Evolutionary conservation across 2,888 invertebrate species (phyloP), one percentile per base, ranked within the genome.

Genomic region (Drosophila neotestacea): DNA sequence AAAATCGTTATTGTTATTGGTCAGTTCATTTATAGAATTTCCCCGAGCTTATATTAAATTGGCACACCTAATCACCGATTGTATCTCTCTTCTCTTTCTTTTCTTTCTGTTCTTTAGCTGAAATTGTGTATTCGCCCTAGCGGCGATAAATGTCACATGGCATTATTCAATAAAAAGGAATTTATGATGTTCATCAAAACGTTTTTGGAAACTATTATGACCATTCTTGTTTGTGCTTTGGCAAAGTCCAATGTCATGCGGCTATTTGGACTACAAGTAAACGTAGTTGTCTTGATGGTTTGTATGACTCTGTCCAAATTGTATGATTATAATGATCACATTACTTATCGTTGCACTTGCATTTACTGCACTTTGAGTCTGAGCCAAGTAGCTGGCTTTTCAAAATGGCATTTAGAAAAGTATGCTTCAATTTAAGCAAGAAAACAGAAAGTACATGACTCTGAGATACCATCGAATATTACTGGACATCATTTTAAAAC

Each of bases 271-370:
- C 62, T 58, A 28, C 28, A 9, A 11, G 47, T 28, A 13, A 30
- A 7, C 41, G 6, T 41, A 59, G 68, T 63, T 67, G 38, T 28
- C 41, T 6, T 13, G 36, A 38, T 61, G 62, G 62, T 44, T 41
- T 27, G 54, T 38, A 47, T 22, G 51, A 10, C 60, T 42, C 62
- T 61, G 75, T 62, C 60, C 67, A 77, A 82, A 74, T 79, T 66
- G 72, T 48, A 70, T 54, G 71, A 73, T 88, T 85, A 76, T 77
- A 88, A 82, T 78, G 86, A 83, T 83, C 78, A 47, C 58, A 73
- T 70, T 64, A 56, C 52, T 62, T 58, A 55, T 80, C 52, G 38
- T 54, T 73, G 70, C 81, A 70, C 55, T 69, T 63, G 62, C 73
- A 61, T 54, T 66, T 62, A 39, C 42, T 50, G 50, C 67, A 69